Evolutionary conservation across 2,888 invertebrate species (phyloP), one percentile per base, ranked within the genome.

Genomic region (Drosophila maculinotata): DNA sequence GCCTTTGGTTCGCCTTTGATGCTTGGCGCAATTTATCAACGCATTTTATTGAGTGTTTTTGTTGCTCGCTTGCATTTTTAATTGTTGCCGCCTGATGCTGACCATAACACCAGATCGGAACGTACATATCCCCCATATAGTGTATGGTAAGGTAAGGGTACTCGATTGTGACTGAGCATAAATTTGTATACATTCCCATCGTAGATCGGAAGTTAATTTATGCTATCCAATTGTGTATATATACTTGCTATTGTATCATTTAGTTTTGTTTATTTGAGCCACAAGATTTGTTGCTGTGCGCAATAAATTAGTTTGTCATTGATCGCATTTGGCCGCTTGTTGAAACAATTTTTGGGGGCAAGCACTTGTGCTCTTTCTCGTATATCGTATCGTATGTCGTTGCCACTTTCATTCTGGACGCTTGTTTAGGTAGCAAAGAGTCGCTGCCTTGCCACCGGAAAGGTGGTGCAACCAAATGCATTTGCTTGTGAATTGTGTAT

Each of bases 31-130:
- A 88, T 88, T 88, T 87, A 85, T 89, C 89, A 89, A 86, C 72
- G 69, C 51, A 80, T 89, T 90, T 89, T 90, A 89, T 90, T 90
- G 73, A 83, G 81, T 88, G 85, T 84, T 84, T 84, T 81, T 75
- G 76, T 75, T 57, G 59, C 23, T 52, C 62, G 73, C 69, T 48
- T 84, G 83, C 88, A 84, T 86, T 83, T 76, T 84, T 87, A 87
- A 84, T 84, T 84, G 84, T 65, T 82, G 85, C 83, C 79, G 83
- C 69, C 81, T 88, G 84, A 84, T 45, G 88, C 71, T 84, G 88
- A 87, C 84, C 87, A 88, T 87, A 84, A 84, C 88, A 84, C 88
- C 84, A 58, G 28, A 48, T 15, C 23, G 49, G 41, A 31, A 15
- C n/a, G 17, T 2, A 20, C 5, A 17, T 20, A 38, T n/a, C n/a